Evolutionary conservation across 2,113 vertebrate species (phyloP), one percentile per base, ranked within the genome.

Genomic region (Sinocyclocheilus anophthalmus): DNA sequence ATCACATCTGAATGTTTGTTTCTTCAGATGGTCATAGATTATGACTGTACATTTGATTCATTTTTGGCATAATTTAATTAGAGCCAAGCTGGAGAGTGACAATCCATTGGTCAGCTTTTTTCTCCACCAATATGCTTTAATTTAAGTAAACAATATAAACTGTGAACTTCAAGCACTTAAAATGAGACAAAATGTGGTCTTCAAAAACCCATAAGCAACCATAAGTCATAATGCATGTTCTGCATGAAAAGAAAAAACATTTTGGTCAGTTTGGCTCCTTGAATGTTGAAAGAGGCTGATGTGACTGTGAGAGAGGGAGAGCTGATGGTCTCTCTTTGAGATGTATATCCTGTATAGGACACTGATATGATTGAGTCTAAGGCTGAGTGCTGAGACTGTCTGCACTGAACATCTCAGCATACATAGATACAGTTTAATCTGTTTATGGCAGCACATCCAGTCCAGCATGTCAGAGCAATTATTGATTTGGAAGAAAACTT

Each of bases 261-360:
- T 22, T 22, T 22, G 2, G 2, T 59, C 57, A 59, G 20, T 59
- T 59, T 59, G 9, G 37, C 18, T 39, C 33, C 18, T 39, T 72
- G 18, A 72, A 72, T 72, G 69, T 72, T 50, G 12, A 50, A 48
- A 76, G 42, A 24, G 39, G n/a, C n/a, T 26, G 73, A 76, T 76
- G 37, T 12, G 5, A 76, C 50, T 76, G 37, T 12, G 5, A 76
- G 39, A 75, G 42, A 13, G 11, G 72, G 12, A 76, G 11, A 50
- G 37, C 10, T 4, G 37, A 45, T 42, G 42, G 22, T 45, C 70
- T n/a, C 70, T 73, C 13, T 76, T 48, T 1, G 5, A 76, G 73
- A 24, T 48, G n/a, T 48, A 14, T 22, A 42, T 73, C 8, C 37
- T 42, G 42, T 45, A 45, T 72, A 73, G 37, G 70, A 73, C 37